phyloP scores from a whole-genome alignment of 1,140 invertebrate species.

The Lerema accius region DNA sequence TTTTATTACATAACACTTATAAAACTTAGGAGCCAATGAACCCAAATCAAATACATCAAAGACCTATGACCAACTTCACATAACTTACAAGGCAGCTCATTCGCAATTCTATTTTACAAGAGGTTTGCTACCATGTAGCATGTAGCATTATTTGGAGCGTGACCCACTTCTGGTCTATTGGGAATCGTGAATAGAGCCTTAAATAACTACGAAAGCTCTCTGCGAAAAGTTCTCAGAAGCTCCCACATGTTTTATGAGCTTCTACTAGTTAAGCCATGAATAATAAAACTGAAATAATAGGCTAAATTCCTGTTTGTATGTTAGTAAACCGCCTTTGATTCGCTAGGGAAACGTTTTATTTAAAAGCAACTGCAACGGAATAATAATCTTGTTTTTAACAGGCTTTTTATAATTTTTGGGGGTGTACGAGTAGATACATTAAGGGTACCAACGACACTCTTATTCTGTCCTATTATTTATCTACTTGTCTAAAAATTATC shows the following conservation, averaged over 20 bases:
- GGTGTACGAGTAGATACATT: too few species aligned
- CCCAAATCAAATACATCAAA: too few species aligned
- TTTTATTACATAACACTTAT: too few species aligned
- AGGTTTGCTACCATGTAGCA: background rate
- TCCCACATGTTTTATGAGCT: constrained; percentile 8
- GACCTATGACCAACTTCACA: background rate
- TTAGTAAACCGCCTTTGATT: background rate
- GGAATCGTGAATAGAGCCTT: constrained; percentile 29
- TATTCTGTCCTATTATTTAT: too few species aligned
- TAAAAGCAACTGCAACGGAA: background rate
- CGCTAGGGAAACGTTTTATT: background rate
- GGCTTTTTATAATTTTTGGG: too few species aligned
- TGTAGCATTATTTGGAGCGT: constrained; percentile 17
- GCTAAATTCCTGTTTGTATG: background rate
- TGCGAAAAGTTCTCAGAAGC: constrained; percentile 15
- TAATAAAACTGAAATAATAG: constrained; percentile 3
- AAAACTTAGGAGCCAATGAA: too few species aligned
- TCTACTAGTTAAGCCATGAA: constrained; percentile 1
- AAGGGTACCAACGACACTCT: too few species aligned
- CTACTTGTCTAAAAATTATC: too few species aligned
- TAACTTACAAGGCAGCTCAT: constrained; percentile 5
- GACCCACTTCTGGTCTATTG: constrained; percentile 23
- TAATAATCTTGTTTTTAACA: background rate
- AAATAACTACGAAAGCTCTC: constrained; percentile 14
- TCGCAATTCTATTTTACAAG: constrained; percentile 13